These are phyloP conservation scores for Pelochelys cantorii DNA, from an alignment of 2,797 vertebrate genomes.

Conservation along the genomic window DNA sequence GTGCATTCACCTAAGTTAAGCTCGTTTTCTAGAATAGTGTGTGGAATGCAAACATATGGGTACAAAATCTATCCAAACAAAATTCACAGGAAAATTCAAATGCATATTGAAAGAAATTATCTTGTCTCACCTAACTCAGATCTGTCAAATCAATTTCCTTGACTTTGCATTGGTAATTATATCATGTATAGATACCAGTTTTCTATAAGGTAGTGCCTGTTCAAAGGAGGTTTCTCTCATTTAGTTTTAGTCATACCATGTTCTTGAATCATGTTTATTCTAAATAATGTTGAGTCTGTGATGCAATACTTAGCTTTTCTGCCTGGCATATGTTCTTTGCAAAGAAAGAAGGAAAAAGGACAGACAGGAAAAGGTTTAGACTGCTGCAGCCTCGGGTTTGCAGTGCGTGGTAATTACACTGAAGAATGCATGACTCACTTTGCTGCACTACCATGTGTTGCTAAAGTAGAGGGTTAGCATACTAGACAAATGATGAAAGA, in stretches of 20 bases:
- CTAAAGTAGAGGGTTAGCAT: slow-evolving; percentile 74
- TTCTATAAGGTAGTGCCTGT: background rate
- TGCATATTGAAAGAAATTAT: background rate
- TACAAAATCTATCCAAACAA: slow-evolving; percentile 9
- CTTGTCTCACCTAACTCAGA: background rate
- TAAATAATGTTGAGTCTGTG: slow-evolving; percentile 9
- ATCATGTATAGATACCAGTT: background rate
- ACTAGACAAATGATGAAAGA: slow-evolving; percentile 69
- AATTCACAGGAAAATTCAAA: slow-evolving; percentile 36
- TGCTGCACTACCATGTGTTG: slow-evolving; percentile 67
- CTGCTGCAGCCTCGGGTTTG: slow-evolving; percentile 67
- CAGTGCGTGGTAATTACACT: slow-evolving; percentile 69
- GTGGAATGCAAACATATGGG: background rate
- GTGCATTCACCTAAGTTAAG: background rate
- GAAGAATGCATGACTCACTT: slow-evolving; percentile 78
- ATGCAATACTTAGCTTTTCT: slow-evolving; percentile 35
- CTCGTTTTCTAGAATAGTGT: background rate
- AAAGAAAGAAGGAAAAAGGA: slow-evolving; percentile 6
- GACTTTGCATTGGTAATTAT: background rate
- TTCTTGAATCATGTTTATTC: slow-evolving; percentile 35
- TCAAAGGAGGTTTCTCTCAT: background rate
- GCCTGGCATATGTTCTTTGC: slow-evolving; percentile 47
- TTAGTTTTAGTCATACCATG: background rate
- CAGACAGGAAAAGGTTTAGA: slow-evolving; percentile 78
- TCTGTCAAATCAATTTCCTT: background rate